Conservation (phyloP, 2,888 invertebrate species). For the Coecobrya sp. region DNA sequence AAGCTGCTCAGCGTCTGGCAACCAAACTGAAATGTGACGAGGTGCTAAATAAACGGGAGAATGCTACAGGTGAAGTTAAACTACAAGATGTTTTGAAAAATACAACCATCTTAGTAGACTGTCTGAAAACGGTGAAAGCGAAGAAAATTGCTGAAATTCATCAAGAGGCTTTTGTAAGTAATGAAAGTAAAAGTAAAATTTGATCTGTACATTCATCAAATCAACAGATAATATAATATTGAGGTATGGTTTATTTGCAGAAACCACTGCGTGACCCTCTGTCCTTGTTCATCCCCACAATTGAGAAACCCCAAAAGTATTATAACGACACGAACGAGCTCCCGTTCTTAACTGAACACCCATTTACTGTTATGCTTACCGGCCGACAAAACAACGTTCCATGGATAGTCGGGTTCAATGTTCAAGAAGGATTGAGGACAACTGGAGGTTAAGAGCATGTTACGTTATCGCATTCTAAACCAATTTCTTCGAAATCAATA, state of each 20-base stretch:
- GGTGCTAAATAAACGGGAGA: conserved; percentile 70
- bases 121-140: conserved; percentile 82
- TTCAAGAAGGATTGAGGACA: conserved; percentile 81
- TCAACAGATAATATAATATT: too few species aligned
- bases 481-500: background rate
- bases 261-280: conserved; percentile 71
- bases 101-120: conserved; percentile 74
- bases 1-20: conserved; percentile 83
- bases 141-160: conserved; percentile 83
- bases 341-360: conserved; percentile 83
- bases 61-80: conserved; percentile 70
- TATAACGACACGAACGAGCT: conserved; percentile 70
- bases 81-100: conserved; percentile 56
- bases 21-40: conserved; percentile 77
- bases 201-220: too few species aligned
- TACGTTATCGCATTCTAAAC: too few species aligned
- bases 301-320: conserved; percentile 73
- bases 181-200: background rate
- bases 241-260: conserved; percentile 60
- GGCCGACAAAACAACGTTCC: conserved; percentile 81
- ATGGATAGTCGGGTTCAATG: conserved; percentile 83
- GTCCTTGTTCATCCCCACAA: conserved; percentile 78
- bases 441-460: conserved; percentile 84
- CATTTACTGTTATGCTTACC: conserved; percentile 80
- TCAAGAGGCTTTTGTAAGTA: conserved; percentile 82